Percentiles rank a stretch among this genome's conserved stretches.
These are phyloP conservation scores for Shinisaurus crocodilurus DNA, from an alignment of 2,113 vertebrate species.

Conservation along the genomic window DNA sequence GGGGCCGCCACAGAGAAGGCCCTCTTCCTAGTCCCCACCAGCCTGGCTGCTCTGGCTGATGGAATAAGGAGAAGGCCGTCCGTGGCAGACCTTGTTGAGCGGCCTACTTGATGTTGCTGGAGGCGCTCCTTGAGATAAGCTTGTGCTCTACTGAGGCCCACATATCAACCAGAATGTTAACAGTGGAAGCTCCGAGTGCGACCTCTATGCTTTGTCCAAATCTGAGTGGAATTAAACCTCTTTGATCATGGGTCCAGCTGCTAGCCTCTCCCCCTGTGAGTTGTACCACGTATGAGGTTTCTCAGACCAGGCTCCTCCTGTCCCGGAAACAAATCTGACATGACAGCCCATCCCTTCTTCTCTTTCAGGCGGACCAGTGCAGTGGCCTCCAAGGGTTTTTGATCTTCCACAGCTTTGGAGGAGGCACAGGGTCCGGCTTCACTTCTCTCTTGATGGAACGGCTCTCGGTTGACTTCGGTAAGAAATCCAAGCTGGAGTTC, in stretches of 20 bases:
- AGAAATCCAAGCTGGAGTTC: slow-evolving; percentile 65
- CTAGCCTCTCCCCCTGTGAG: not conserved
- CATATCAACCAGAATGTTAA: no score
- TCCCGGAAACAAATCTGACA: no score
- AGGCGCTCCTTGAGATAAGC: no score
- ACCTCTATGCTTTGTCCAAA: not conserved
- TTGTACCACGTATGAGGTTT: not conserved
- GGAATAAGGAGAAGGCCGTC: no score
- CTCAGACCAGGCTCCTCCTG: not conserved
- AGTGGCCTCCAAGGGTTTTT: slow-evolving; percentile 72
- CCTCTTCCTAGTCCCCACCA: no score
- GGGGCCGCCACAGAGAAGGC: no score
- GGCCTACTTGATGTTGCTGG: no score
- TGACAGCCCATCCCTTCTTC: not conserved
- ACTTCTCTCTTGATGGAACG: slow-evolving; percentile 72
- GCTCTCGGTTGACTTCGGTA: slow-evolving; percentile 67
- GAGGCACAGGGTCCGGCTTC: slow-evolving; percentile 70
- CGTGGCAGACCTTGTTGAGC: no score
- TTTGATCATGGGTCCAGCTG: no score
- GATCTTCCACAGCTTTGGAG: slow-evolving; percentile 72
- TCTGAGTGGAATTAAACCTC: no score
- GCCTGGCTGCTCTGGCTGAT: no score
- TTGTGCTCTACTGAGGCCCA: no score
- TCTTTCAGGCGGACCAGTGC: slow-evolving; percentile 70
- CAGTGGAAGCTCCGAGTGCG: not conserved